A percentile compares a stretch with the other conserved stretches of the same genome.
These are phyloP conservation scores for Prionailurus bengalensis DNA, from an alignment of 2,113 vertebrate species.

Conservation along the genomic window DNA sequence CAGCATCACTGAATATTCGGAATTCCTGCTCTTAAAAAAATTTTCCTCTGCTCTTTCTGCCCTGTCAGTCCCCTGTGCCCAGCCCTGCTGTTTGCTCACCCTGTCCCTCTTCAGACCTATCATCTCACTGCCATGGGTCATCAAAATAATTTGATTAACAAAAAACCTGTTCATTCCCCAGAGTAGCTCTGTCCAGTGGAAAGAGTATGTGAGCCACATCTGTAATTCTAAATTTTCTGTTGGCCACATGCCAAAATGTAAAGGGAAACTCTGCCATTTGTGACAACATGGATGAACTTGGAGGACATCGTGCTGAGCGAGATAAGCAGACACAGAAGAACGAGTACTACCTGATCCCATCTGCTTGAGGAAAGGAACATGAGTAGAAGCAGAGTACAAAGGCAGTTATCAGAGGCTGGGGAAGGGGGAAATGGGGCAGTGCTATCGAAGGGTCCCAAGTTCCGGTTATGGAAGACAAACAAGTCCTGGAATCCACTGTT, in stretches of 20 bases:
- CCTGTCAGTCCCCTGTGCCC: accelerated
- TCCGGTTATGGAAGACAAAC: background rate
- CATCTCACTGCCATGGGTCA: background rate
- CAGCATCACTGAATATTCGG: background rate
- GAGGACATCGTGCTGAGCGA: background rate
- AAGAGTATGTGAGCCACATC: background rate
- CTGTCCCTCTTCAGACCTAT: background rate
- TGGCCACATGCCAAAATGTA: background rate
- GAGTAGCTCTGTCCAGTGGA: background rate
- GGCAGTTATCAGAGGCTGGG: background rate
- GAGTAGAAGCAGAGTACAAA: background rate
- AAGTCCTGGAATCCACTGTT: background rate
- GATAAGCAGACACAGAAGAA: background rate
- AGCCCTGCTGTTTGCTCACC: background rate
- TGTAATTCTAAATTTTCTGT: background rate
- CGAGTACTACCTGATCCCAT: background rate
- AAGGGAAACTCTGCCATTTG: background rate
- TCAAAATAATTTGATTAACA: background rate
- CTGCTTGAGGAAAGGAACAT: background rate
- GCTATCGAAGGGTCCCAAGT: background rate
- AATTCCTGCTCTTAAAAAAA: background rate
- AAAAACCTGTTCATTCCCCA: background rate
- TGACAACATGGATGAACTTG: background rate
- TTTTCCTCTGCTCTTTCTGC: background rate
- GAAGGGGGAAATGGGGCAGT: background rate